Evolutionary conservation across 2,888 invertebrate genomes (phyloP).

Genomic region (Cephus nigrinus): DNA sequence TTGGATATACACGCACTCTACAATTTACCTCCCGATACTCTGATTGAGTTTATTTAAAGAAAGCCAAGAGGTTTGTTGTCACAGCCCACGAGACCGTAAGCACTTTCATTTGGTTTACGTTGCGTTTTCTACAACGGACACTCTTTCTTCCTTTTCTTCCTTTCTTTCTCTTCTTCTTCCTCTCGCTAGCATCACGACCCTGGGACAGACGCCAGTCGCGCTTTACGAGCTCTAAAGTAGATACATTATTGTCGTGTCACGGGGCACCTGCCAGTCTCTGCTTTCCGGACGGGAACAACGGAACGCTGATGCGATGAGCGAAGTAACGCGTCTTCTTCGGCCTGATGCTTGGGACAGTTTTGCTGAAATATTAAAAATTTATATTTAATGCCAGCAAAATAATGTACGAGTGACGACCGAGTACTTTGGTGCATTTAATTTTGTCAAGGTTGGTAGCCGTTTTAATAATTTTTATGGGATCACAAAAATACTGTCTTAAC

Average conservation of each 20-base stretch:
- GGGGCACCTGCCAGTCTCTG: not conserved
- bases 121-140: too few species aligned
- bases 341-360: too few species aligned
- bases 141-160: not conserved
- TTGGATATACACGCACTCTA: too few species aligned
- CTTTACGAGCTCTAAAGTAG: slow-evolving; percentile 33
- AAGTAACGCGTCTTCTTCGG: too few species aligned
- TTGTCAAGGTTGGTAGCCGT: too few species aligned
- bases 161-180: not conserved
- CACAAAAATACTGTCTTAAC: too few species aligned
- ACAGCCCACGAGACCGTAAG: slow-evolving; percentile 17
- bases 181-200: not conserved
- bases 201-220: slow-evolving; percentile 17
- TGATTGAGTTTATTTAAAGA: slow-evolving; percentile 38
- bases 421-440: too few species aligned
- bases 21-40: slow-evolving; percentile 4
- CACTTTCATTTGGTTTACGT: too few species aligned
- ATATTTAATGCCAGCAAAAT: too few species aligned
- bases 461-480: too few species aligned
- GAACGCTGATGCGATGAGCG: not conserved
- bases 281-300: not conserved
- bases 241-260: slow-evolving; percentile 15
- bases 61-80: slow-evolving; percentile 29
- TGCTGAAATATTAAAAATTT: too few species aligned
- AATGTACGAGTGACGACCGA: too few species aligned